Evolutionary conservation across 1,140 invertebrate genomes (phyloP), one percentile per base, ranked within the genome.

Genomic region (Zaprionus camerounensis): DNA sequence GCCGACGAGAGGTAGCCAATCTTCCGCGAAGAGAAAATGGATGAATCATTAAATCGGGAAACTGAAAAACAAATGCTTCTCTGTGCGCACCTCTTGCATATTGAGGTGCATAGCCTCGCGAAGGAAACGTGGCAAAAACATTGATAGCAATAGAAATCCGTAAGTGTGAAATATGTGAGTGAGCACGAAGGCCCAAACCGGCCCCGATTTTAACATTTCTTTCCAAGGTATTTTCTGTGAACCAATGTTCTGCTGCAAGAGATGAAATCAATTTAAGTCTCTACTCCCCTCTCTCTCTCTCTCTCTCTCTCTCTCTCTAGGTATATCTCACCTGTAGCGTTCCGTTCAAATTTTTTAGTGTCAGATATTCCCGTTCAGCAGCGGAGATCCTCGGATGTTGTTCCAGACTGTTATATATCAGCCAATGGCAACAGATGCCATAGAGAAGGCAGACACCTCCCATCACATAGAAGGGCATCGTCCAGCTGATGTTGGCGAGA

Each of bases 121-220:
- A 70, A 92, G 79, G 44, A 91, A 91, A 22, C 91, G 66, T 2
- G 91, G 91, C 69, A 92, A 58, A 28, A 75, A 26, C 15, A 84
- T 38, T 0, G 71, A 62, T 1, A 92, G 24, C 2, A 92, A 36
- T 26, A 92, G 73, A 12, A 82, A 81, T 7, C 76, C 84, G 62
- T 82, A 92, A 46, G 67, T 91, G 31, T 92, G 91, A 7, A 86
- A 91, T 26, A 87, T 44, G 22, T 92, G 91, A 12, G 91, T 92
- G n/a, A 92, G 57, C 6, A 91, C 38, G 26, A 92, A 92, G 1
- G 87, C 82, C 12, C 80, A 78, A 0, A 78, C 76, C 1, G 91
- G 79, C 26, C 67, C 20, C 0, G 87, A 86, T 1, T 64, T 82
- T 3, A 92, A 24, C 34, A 92, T 38, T 1, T 55, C 55, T 13